Evolutionary conservation across 2,797 vertebrate species (phyloP).

Genomic region (Cephalopachus bancanus): DNA sequence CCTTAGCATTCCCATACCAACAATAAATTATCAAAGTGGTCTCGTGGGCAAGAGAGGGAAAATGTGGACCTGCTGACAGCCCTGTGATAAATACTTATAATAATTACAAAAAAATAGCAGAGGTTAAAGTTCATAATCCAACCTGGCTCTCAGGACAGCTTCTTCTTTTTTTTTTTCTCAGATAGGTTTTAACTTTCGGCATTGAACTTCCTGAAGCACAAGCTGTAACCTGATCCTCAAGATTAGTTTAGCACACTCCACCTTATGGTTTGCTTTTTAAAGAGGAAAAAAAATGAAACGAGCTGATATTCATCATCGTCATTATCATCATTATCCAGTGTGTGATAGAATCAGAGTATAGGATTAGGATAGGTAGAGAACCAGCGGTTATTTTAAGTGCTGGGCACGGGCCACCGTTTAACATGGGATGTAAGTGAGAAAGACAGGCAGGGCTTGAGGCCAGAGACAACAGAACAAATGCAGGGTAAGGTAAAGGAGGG

Average conservation of each 20-base stretch:
- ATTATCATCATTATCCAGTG: neutral
- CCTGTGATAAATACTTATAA: conserved; percentile 57
- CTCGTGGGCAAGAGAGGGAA: conserved; percentile 54
- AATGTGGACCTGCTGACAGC: conserved; percentile 47
- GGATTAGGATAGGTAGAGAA: neutral
- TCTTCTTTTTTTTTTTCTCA: neutral
- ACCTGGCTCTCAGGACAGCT: conserved; percentile 43
- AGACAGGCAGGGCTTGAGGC: neutral
- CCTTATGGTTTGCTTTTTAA: conserved; percentile 27
- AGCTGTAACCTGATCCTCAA: conserved; percentile 16
- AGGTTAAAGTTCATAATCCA: conserved; percentile 67
- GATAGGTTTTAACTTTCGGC: conserved; percentile 64
- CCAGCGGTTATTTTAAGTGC: neutral
- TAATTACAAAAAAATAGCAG: conserved; percentile 61
- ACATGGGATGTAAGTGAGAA: neutral
- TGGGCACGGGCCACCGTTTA: neutral
- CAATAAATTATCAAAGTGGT: conserved; percentile 74
- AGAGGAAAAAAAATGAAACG: neutral
- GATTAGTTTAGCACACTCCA: conserved; percentile 66
- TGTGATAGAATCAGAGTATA: neutral
- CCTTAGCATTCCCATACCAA: conserved; percentile 64
- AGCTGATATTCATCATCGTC: neutral
- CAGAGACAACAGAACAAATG: neutral
- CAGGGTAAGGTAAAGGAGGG: neutral
- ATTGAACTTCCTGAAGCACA: conserved; percentile 51